Percentiles rank a stretch among this genome's conserved stretches.
Evolutionary conservation across 2,888 invertebrate species (phyloP).

Genomic region (Drosophila diplacantha): DNA sequence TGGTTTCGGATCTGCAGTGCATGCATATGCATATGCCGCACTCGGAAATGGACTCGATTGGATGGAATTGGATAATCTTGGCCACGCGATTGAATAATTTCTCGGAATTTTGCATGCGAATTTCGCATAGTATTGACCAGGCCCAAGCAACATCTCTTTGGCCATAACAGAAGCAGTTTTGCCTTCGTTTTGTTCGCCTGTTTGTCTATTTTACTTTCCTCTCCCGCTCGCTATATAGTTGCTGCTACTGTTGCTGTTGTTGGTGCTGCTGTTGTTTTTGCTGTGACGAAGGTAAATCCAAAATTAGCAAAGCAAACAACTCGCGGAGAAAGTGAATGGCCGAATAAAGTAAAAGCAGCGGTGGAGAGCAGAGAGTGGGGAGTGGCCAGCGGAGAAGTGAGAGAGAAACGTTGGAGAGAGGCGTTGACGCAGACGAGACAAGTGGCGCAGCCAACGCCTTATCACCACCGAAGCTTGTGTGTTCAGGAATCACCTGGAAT

Average conservation of each 20-base stretch:
- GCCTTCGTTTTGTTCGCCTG: constrained; percentile 33
- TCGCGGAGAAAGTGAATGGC: constrained; percentile 67
- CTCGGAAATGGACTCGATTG: constrained; percentile 14
- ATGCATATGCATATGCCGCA: constrained; percentile 8
- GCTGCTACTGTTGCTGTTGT: constrained; percentile 4
- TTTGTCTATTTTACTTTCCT: constrained; percentile 36
- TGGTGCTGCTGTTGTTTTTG: constrained; percentile 19
- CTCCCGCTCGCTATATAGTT: not conserved
- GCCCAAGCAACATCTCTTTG: constrained; percentile 25
- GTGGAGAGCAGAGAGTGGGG: constrained; percentile 25
- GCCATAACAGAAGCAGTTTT: constrained; percentile 21
- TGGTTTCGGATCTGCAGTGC: not conserved
- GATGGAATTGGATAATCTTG: constrained; percentile 34
- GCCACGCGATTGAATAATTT: constrained; percentile 54
- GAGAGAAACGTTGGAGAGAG: constrained; percentile 25
- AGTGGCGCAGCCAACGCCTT: constrained; percentile 58
- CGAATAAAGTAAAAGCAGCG: constrained; percentile 61
- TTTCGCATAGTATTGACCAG: constrained; percentile 15
- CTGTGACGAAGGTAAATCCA: constrained; percentile 35
- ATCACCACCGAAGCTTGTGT: constrained; percentile 28
- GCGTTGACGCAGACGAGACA: constrained; percentile 39
- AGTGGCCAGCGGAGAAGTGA: constrained; percentile 4
- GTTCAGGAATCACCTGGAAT: not conserved
- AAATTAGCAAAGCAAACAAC: constrained; percentile 67
- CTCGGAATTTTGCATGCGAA: constrained; percentile 52